These are phyloP conservation scores for Mystacornis crossleyi DNA, from an alignment of 2,113 vertebrate species.

Conservation along the genomic window DNA sequence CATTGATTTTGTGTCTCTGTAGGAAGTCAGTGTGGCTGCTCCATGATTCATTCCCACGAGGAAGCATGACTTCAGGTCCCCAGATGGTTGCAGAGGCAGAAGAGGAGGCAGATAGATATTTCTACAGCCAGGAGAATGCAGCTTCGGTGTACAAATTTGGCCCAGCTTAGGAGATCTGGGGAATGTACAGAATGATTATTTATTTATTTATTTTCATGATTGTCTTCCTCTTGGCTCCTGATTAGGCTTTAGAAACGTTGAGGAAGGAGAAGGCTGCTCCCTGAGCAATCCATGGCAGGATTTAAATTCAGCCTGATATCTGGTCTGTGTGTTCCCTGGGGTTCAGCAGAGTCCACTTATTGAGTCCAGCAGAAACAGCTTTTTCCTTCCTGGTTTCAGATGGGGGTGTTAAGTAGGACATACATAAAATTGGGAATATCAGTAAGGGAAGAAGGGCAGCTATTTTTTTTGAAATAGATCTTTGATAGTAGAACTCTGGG, in stretches of 20 bases:
- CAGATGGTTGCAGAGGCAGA: neutral
- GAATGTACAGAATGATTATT: neutral
- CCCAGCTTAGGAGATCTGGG: neutral
- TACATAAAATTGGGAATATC: constrained; percentile 39
- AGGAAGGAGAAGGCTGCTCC: neutral
- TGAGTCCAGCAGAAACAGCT: constrained; percentile 36
- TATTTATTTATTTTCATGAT: accelerated
- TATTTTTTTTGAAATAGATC: neutral
- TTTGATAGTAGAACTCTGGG: neutral
- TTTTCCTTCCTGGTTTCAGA: neutral
- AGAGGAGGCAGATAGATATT: neutral
- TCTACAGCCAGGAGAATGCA: neutral
- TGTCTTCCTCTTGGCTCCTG: neutral
- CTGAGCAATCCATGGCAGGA: neutral
- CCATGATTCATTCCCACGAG: neutral
- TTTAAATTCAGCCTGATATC: neutral
- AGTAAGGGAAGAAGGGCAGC: neutral
- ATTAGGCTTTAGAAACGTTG: neutral
- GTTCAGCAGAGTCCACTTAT: neutral
- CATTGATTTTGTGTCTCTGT: neutral
- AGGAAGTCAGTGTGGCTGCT: neutral
- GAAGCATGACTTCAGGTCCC: neutral
- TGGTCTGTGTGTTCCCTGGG: neutral
- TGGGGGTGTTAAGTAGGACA: constrained; percentile 36
- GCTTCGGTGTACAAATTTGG: neutral